Conservation (phyloP, 2,113 vertebrate genomes). For the Hystrix cristata region DNA sequence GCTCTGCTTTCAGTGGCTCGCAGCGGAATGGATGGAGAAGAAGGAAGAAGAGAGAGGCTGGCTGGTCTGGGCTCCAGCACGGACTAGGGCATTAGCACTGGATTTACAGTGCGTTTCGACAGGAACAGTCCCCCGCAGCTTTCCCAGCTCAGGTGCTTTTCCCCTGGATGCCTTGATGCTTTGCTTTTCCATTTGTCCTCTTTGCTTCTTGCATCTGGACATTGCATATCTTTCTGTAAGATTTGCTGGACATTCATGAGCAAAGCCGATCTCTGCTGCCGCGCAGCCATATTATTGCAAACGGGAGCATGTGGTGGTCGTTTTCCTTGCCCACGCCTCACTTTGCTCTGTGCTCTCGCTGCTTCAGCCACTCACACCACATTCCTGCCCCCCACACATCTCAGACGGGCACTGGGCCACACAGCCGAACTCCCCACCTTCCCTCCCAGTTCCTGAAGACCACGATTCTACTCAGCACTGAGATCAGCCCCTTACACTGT, state of each 20-base stretch:
- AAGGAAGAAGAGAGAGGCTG: accelerated
- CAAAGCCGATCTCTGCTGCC: background rate
- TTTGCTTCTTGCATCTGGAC: background rate
- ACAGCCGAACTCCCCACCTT: too few relatives aligned
- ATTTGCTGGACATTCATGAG: background rate
- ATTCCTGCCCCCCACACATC: background rate
- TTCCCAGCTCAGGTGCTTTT: background rate
- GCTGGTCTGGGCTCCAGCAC: background rate
- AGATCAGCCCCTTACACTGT: background rate
- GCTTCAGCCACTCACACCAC: too few relatives aligned
- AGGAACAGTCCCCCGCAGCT: background rate
- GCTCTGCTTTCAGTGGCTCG: accelerated
- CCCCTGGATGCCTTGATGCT: background rate
- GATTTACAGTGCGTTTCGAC: too few relatives aligned
- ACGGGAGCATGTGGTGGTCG: too few relatives aligned
- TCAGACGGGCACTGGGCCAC: too few relatives aligned
- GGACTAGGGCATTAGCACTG: accelerated
- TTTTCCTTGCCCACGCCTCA: too few relatives aligned
- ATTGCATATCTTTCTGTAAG: background rate
- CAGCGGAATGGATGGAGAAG: background rate
- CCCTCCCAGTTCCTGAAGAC: background rate
- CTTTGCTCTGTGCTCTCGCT: background rate
- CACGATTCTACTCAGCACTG: background rate
- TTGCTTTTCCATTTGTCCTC: background rate
- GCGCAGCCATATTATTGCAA: too few relatives aligned